Base-by-base conservation (phyloP, 2,888 invertebrate species). In the Diarsia rubi region DNA sequence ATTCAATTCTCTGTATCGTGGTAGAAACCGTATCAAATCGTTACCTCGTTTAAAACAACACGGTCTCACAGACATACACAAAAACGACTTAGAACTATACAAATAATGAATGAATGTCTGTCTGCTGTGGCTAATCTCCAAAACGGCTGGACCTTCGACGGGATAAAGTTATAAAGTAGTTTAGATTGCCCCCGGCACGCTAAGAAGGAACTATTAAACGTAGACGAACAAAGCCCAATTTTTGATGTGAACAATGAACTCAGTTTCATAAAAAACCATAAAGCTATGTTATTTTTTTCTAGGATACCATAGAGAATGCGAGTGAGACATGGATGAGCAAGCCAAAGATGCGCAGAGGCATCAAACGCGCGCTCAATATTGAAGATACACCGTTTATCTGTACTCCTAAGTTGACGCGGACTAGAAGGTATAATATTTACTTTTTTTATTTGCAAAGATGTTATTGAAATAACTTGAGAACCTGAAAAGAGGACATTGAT, bases 321-420 rank as follows among this genome's bases (percentile, higher is more conserved):
- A 95, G 94, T 79, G 94, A 94, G 78, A 95, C 95, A 0, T 97
- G 97, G 96, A 83, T 95, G 44, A 94, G 94, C 78, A 93, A 89
- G 67, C 96, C 96, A 0, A 92, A 91, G 73, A 92, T 92, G 88
- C 92, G 93, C 19, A 91, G 91, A 54, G 96, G 96, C 0, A 82
- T 96, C 27, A 97, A 97, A 78, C 91, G 97, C 1, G 94, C 94
- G 2, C 89, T 96, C 9, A 93, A 93, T 72, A 93, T 95, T 71
- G 97, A 97, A 84, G 96, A 97, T 11, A 97, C 97, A 0, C 97
- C 97, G 0, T 97, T 97, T 88, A 95, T 97, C 60, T 97, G 97
- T 77, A 97, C 97, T 0, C 97, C 97, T 0, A 97, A 97, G 84
- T 74, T 95, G 42, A 86, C 88, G 2, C 90, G 92, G 19, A 90